These are phyloP conservation scores for Coreoperca whiteheadi DNA, from an alignment of 2,113 vertebrate genomes.

Conservation along the genomic window DNA sequence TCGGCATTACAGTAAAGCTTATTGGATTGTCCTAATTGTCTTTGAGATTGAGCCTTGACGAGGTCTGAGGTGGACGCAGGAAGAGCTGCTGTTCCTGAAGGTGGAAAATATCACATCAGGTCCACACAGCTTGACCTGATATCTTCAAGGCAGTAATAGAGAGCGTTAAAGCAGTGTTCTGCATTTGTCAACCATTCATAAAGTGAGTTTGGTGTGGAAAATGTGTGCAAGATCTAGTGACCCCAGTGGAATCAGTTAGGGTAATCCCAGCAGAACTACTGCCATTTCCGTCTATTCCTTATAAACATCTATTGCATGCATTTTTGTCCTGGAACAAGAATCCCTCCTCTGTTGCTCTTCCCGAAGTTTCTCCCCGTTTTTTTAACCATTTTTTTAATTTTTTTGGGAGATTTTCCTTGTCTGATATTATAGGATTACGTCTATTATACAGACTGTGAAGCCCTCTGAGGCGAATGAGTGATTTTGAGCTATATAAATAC, in stretches of 20 bases:
- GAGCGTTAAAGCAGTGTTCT: neutral
- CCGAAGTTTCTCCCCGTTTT: neutral
- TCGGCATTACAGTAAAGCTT: slow-evolving; percentile 74
- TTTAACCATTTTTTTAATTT: neutral
- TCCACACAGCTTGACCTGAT: slow-evolving; percentile 42
- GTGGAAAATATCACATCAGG: slow-evolving; percentile 62
- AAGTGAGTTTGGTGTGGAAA: slow-evolving; percentile 12
- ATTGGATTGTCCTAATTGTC: slow-evolving; percentile 85
- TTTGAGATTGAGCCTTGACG: slow-evolving; percentile 79
- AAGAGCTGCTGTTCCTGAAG: slow-evolving; percentile 63
- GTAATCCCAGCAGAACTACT: neutral
- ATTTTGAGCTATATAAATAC: neutral
- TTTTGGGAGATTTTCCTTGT: neutral
- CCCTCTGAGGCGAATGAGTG: neutral
- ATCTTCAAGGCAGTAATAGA: slow-evolving; percentile 26
- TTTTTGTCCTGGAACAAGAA: neutral
- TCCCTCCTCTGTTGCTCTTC: neutral
- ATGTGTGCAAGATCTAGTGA: neutral
- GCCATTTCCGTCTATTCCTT: neutral
- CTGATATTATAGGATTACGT: neutral
- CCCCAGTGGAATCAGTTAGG: neutral
- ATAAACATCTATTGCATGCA: neutral
- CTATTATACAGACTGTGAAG: neutral
- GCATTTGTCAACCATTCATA: slow-evolving; percentile 13
- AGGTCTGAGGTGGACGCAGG: slow-evolving; percentile 69